A percentile compares a stretch with the other conserved stretches of the same genome.
phyloP scores from a whole-genome alignment of 1,140 invertebrate genomes.

The Drosophila kepulauana region DNA sequence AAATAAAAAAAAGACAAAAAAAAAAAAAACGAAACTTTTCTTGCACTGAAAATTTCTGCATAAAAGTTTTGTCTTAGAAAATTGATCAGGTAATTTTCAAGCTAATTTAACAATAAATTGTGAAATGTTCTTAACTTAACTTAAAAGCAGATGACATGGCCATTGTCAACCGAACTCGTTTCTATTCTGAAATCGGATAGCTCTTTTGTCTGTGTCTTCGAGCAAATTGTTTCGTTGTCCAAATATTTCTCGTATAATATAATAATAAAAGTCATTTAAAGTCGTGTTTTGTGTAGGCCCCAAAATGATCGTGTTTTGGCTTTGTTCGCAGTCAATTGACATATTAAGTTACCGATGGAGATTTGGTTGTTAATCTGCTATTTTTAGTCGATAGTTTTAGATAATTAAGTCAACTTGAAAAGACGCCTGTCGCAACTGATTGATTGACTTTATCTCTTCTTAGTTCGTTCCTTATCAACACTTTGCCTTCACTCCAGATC shows the following conservation, averaged over 20 bases:
- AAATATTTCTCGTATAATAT: slow-evolving; percentile 63
- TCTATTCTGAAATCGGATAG: slow-evolving; percentile 38
- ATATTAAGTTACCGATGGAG: slow-evolving; percentile 69
- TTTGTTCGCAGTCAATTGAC: slow-evolving; percentile 61
- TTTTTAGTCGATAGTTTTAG: slow-evolving; percentile 63
- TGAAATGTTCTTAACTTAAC: slow-evolving; percentile 39
- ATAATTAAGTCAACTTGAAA: slow-evolving; percentile 78
- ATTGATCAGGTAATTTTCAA: slow-evolving; percentile 75
- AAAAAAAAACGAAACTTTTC: slow-evolving; percentile 53
- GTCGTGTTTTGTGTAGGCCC: slow-evolving; percentile 52
- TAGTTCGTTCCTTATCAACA: slow-evolving; percentile 70
- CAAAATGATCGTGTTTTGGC: slow-evolving; percentile 34
- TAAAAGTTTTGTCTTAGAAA: slow-evolving; percentile 62
- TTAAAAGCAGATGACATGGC: slow-evolving; percentile 2
- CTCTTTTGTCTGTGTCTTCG: slow-evolving; percentile 33
- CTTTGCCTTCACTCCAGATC: slow-evolving; percentile 57
- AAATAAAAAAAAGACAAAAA: too few relatives aligned
- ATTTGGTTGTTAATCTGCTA: slow-evolving; percentile 49
- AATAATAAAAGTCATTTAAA: slow-evolving; percentile 71
- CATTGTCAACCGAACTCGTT: slow-evolving; percentile 29
- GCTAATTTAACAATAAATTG: slow-evolving; percentile 72
- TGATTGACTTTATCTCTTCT: slow-evolving; percentile 73
- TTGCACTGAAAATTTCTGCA: slow-evolving; percentile 42
- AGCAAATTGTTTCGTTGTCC: slow-evolving; percentile 40
- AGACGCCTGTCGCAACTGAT: slow-evolving; percentile 70